These are phyloP conservation scores for Pipistrellus pygmaeus DNA, from an alignment of 2,797 vertebrate genomes.

Conservation along the genomic window DNA sequence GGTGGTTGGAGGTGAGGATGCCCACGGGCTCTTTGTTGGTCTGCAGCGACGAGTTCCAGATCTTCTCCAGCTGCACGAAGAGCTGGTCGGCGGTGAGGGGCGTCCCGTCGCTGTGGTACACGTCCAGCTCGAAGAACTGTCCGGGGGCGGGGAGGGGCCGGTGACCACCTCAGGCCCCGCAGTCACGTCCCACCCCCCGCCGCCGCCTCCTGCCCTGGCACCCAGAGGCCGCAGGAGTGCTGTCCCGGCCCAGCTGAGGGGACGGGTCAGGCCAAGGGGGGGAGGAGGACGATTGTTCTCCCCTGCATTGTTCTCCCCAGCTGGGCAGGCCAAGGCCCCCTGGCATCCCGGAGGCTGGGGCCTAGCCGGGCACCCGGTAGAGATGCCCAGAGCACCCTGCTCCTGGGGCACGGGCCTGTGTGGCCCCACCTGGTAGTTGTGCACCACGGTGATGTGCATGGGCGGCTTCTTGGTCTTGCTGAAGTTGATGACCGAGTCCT, in stretches of 20 bases:
- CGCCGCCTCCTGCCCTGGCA: background rate
- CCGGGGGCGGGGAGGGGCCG: background rate
- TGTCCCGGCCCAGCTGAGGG: background rate
- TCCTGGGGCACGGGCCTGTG: fast-evolving
- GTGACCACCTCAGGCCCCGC: background rate
- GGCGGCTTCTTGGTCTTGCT: slow-evolving; percentile 89
- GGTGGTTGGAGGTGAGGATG: slow-evolving; percentile 97
- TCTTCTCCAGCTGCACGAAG: slow-evolving; percentile 97
- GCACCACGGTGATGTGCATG: slow-evolving; percentile 96
- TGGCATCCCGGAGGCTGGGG: background rate
- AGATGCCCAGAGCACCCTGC: background rate
- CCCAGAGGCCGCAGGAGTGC: slow-evolving; percentile 1
- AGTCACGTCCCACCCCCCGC: too few relatives aligned
- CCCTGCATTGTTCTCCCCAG: background rate
- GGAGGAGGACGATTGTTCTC: too few relatives aligned
- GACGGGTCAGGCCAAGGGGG: background rate
- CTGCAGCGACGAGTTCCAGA: slow-evolving; percentile 98
- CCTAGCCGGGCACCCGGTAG: background rate
- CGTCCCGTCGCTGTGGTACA: slow-evolving; percentile 96
- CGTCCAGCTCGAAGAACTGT: slow-evolving; percentile 97
- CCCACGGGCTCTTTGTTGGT: slow-evolving; percentile 98
- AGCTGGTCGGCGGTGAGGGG: slow-evolving; percentile 95
- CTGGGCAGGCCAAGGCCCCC: background rate
- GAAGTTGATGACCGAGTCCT: slow-evolving; percentile 93
- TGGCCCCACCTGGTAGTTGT: slow-evolving; percentile 96